Evolutionary conservation across 2,113 vertebrate species (phyloP).

Genomic region (Hippocampus abdominalis): DNA sequence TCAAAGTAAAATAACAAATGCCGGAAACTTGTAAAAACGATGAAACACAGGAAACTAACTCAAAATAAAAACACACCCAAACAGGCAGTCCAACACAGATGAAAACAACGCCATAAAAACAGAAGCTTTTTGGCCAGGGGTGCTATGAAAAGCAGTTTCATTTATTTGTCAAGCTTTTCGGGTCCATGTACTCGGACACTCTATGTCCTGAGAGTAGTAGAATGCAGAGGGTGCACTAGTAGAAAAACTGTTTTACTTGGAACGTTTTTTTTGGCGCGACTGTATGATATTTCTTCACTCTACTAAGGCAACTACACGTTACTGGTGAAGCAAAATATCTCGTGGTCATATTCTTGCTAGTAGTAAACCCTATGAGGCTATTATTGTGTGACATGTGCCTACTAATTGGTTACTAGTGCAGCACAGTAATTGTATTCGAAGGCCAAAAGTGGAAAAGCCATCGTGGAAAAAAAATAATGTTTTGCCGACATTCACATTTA

Average conservation of each 20-base stretch:
- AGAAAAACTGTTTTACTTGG: no score
- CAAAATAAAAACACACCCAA: neutral
- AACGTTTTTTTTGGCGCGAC: no score
- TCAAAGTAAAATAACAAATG: slow-evolving; percentile 1
- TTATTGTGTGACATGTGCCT: no score
- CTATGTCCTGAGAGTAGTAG: neutral
- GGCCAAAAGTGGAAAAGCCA: no score
- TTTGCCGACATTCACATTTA: no score
- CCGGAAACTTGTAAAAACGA: neutral
- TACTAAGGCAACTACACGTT: no score
- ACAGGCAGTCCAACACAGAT: neutral
- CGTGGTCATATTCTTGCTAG: no score
- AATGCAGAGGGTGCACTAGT: neutral
- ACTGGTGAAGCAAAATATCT: no score
- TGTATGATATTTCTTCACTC: no score
- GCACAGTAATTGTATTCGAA: neutral
- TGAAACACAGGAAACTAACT: neutral
- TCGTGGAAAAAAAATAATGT: no score
- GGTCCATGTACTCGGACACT: neutral
- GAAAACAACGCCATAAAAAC: neutral
- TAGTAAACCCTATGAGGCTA: no score
- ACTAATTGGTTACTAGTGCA: neutral
- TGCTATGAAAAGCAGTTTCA: neutral
- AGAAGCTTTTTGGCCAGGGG: neutral
- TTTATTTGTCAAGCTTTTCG: neutral